Base-by-base conservation (phyloP, 2,113 vertebrate genomes). In the Maccullochella peelii region DNA sequence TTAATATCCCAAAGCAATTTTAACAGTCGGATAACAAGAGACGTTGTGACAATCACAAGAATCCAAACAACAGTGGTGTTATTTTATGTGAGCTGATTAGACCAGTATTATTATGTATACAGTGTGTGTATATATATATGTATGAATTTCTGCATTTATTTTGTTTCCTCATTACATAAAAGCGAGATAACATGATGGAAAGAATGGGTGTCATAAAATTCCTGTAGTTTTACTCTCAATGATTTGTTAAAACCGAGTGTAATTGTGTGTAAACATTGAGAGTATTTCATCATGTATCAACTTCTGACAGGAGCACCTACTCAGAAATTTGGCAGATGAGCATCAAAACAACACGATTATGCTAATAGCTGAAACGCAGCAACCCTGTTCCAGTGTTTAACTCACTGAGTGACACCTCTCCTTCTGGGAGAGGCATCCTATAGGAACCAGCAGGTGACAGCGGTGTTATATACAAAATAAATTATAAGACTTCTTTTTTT, bases 371-470 rank as follows among this genome's bases (percentile, higher is more conserved):
- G 57, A 71, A 49, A 42, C 0, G 1, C 38, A 38, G 21, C 73
- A 47, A 49, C 2, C 16, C 8, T 36, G 73, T 80, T 80, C 58
- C n/a, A 49, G 58, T 27, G 21, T 82, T 77, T 75, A 59, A 75
- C 79, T 75, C 15, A 1, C 40, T 73, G 87, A 89, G 59, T 87
- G 85, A 73, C 87, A 83, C 54, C 54, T 65, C 59, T 55, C 49
- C 42, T 42, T 68, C 68, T 63, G 65, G 73, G 70, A 75, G 15
- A 21, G 25, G 16, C 23, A 33, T 74, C 52, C 65, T 79, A 54
- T 52, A 77, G 71, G 78, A 77, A 42, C 44, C 73, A 77, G 74
- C 82, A 85, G 81, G 75, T 84, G 78, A 80, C 59, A 71, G 42
- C 11, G 6, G 58, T n/a, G 54, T 15, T 54, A 77, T 27, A 27